phyloP scores from a whole-genome alignment of 2,113 vertebrate genomes.

The Takifugu flavidus region DNA sequence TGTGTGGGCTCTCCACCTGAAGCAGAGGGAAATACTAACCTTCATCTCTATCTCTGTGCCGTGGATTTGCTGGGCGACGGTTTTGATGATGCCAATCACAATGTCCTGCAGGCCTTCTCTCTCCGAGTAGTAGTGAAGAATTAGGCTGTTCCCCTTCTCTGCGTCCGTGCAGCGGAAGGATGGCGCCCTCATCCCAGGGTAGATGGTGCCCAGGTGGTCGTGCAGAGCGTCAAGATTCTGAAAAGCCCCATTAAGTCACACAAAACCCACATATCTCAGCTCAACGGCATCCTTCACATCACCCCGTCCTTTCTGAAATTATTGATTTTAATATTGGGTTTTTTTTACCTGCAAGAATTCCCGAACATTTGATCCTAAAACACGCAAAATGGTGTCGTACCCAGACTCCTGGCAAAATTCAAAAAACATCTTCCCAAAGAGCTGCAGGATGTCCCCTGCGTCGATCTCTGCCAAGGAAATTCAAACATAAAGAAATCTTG shows the following conservation, averaged over 20 bases:
- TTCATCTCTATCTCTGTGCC: conserved; percentile 99
- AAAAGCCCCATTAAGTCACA: conserved; percentile 13
- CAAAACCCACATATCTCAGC: not conserved
- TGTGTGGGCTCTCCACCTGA: no score
- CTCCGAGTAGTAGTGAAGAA: conserved; percentile 98
- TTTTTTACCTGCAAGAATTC: conserved; percentile 93
- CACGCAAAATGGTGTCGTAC: conserved; percentile 95
- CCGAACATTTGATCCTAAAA: conserved; percentile 94
- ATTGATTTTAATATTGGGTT: no score
- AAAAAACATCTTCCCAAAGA: conserved; percentile 99
- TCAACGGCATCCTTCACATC: not conserved
- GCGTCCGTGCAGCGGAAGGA: conserved; percentile 96
- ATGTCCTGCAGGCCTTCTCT: conserved; percentile 98
- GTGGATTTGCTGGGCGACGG: conserved; percentile 96
- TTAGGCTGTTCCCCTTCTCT: conserved; percentile 93
- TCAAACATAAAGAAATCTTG: no score
- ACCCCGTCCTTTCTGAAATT: not conserved
- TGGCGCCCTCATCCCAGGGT: conserved; percentile 96
- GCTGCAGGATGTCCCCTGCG: conserved; percentile 94
- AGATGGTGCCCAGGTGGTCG: conserved; percentile 97
- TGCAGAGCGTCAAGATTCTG: conserved; percentile 97
- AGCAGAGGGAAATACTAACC: conserved; percentile 71
- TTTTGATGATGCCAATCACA: conserved; percentile 98
- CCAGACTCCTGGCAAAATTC: conserved; percentile 99
- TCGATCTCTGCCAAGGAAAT: conserved; percentile 82